Conservation (phyloP, 2,888 invertebrate species). For the Eilema sororculum region DNA sequence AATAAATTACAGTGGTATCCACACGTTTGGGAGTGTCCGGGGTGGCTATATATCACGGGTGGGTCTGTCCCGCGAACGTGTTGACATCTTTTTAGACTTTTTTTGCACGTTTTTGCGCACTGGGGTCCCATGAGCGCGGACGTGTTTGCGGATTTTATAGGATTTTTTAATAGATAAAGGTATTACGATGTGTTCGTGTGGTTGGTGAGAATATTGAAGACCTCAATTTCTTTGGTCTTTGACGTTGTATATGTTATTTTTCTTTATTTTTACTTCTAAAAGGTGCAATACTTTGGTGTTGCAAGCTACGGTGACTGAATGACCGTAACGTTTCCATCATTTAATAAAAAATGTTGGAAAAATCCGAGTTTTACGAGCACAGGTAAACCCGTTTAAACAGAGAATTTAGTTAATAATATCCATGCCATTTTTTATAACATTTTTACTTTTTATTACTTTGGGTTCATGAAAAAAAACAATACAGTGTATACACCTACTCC, state of each 20-base stretch:
- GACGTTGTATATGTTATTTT: background rate
- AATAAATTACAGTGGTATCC: constrained; percentile 67
- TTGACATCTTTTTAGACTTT: constrained; percentile 68
- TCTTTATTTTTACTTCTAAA: background rate
- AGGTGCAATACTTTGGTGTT: background rate
- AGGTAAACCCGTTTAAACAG: too few relatives aligned
- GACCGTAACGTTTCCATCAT: too few relatives aligned
- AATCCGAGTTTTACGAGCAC: background rate
- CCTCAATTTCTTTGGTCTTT: background rate
- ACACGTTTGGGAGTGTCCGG: constrained; percentile 52
- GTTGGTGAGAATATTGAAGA: background rate
- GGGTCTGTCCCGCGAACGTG: constrained; percentile 63
- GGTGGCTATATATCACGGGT: constrained; percentile 72
- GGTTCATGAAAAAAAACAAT: background rate
- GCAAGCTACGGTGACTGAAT: background rate
- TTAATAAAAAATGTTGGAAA: too few relatives aligned
- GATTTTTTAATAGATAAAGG: constrained; percentile 68
- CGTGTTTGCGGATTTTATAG: constrained; percentile 65
- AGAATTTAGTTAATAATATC: too few relatives aligned
- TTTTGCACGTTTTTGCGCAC: constrained; percentile 57
- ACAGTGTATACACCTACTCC: background rate
- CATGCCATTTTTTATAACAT: too few relatives aligned
- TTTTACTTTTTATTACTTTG: too few relatives aligned
- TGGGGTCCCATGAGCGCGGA: constrained; percentile 58
- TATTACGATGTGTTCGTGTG: constrained; percentile 26